Base-by-base conservation (phyloP, 1,140 invertebrate species). In the Camponotus floridanus region DNA sequence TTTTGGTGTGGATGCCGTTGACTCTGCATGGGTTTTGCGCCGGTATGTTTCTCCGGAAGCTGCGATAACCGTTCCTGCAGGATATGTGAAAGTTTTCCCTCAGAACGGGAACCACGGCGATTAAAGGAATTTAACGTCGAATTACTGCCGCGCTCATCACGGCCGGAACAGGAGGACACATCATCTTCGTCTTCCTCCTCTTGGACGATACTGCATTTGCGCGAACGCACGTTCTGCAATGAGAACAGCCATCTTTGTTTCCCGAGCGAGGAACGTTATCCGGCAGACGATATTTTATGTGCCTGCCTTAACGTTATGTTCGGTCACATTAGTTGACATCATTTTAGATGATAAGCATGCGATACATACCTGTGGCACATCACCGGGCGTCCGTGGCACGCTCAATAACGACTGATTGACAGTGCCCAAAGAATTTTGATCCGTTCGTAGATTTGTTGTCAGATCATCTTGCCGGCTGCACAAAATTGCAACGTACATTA, bases 131-230 rank as follows among this genome's bases (percentile, higher is more conserved):
- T 96, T 36, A 96, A 85, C 0, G 94, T 91, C 33, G 93, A 94
- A 74, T 94, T 94, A 61, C 95, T 94, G 7, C 93, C 93, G 45
- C 95, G 91, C n/a, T 96, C 96, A 61, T 96, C 96, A 7, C 95
- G 93, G 13, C 95, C 95, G 1, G 96, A 96, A 86, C 95, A 96
- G 8, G 94, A 95, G 13, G 95, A 96, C 45, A 96, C 95, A 3
- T 96, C 94, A 79, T 96, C 96, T 87, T 80, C 96, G 89, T 98
- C 97, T 89, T 98, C 97, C 91, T 98, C 98, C 94, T 98, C 98
- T 88, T 97, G 97, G 8, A 98, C 98, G 89, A 98, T 98, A 90
- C 97, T 98, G 94, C 98, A 98, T 92, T 98, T 98, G 65, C 98
- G 96, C 48, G 96, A 96, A 67, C 98, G 95, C 64, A 93, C 83